phyloP scores from a whole-genome alignment of 2,797 vertebrate genomes.

The Cheirogaleus major region DNA sequence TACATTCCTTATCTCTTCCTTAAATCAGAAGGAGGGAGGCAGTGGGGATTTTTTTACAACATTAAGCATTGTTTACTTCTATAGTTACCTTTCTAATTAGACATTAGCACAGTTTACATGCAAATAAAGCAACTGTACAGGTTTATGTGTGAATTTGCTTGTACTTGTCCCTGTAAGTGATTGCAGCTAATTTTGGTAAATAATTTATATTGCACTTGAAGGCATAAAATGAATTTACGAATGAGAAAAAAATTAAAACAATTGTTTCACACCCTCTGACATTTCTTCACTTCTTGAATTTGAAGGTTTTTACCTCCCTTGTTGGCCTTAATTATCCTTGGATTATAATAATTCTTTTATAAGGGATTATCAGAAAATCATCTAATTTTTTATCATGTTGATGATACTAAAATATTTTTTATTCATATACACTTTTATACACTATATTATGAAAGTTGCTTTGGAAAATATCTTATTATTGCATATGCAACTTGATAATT shows the following conservation, averaged over 20 bases:
- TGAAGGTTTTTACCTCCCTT: conserved; percentile 70
- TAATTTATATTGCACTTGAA: conserved; percentile 78
- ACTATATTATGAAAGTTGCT: background rate
- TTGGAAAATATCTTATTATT: conserved; percentile 43
- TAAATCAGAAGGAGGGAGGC: conserved; percentile 35
- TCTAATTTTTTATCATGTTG: conserved; percentile 26
- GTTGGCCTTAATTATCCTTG: conserved; percentile 75
- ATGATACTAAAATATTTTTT: conserved; percentile 24
- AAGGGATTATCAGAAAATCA: conserved; percentile 53
- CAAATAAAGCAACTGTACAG: conserved; percentile 75
- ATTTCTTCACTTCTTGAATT: conserved; percentile 71
- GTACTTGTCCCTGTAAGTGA: conserved; percentile 72
- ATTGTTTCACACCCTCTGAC: conserved; percentile 78
- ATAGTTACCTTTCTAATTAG: conserved; percentile 78
- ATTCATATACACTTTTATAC: conserved; percentile 22
- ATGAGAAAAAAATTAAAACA: conserved; percentile 74
- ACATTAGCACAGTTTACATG: conserved; percentile 78
- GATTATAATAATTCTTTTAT: conserved; percentile 47
- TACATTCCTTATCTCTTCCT: background rate
- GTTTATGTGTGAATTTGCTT: conserved; percentile 74
- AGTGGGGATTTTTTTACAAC: background rate
- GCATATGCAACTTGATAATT: background rate
- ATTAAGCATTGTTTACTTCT: conserved; percentile 77
- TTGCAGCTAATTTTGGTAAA: conserved; percentile 80
- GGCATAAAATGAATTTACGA: conserved; percentile 78